These are phyloP conservation scores for Brachionus sp. DNA, from an alignment of 1,140 invertebrate species.

Conservation along the genomic window DNA sequence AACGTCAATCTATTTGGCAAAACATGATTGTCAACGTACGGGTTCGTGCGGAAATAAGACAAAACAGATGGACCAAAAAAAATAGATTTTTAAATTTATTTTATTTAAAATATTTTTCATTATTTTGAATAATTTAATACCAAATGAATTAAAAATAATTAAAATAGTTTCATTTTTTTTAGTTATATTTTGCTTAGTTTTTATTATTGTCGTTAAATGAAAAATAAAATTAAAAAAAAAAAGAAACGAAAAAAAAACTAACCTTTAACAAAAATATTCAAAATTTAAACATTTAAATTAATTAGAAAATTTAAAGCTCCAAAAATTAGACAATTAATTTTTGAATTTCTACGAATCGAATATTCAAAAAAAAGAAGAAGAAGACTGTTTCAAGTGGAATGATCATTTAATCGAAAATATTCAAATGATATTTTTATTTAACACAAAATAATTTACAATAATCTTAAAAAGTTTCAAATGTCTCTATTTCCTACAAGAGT, in stretches of 20 bases:
- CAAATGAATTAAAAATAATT: not conserved
- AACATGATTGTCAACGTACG: conserved; percentile 13
- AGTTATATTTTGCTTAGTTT: not conserved
- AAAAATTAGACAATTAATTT: not conserved
- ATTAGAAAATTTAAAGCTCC: conserved; percentile 16
- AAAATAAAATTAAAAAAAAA: not conserved
- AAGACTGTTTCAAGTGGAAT: not conserved
- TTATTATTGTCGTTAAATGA: not conserved
- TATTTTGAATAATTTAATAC: conserved; percentile 1
- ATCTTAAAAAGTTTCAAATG: not conserved
- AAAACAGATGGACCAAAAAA: not conserved
- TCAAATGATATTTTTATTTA: not conserved
- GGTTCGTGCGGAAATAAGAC: conserved; percentile 20
- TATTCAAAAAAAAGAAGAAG: not conserved
- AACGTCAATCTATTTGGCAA: not conserved
- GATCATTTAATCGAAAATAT: not conserved
- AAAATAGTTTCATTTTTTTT: not conserved
- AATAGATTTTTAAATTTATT: not conserved
- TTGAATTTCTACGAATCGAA: not conserved
- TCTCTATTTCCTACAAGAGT: not conserved
- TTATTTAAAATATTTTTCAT: not conserved
- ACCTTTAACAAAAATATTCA: not conserved
- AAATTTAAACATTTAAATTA: conserved; percentile 35
- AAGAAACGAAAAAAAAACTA: not conserved
- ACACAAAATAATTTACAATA: conserved; percentile 18